Base-by-base conservation (phyloP, 2,888 invertebrate species). In the Petrolisthes manimaculis region DNA sequence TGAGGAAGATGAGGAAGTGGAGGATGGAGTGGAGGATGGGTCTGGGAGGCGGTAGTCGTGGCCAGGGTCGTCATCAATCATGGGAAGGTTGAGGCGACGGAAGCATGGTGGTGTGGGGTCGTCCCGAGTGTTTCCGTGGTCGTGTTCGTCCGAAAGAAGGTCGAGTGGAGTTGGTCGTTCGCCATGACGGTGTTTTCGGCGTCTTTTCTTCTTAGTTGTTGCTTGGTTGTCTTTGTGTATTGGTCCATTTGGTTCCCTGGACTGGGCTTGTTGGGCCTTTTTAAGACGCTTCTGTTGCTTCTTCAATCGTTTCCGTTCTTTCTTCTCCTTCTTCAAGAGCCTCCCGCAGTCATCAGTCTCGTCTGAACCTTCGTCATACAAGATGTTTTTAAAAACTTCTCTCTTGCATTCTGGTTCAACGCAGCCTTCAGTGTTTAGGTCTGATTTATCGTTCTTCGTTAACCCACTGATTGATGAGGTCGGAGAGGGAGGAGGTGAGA, bases 61-160 rank as follows among this genome's bases (percentile, higher is more conserved):
- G 18, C 21, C n/a, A 21, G 71, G 71, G n/a, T 71, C 18, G 71
- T 71, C 71, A 71, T 71, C 71, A 71, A 71, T 71, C 71, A 71
- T 71, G 6, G 71, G 71, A 14, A 71, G 71, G 71, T 71, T 21
- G n/a, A 71, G 71, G 71, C 18, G 71, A 21, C 71, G 71, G 71
- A n/a, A 71, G 61, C 18, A 18, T 12, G 61, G 61, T 18, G 1
- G 61, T 9, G 61, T 12, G 61, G 61, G 61, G 61, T 61, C 61
- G 61, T 61, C 37, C 37, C 37, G 37, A 37, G 37, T 37, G 37
- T 37, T 2, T 2, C 0, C 37, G 37, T 37, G 37, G 37, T 37
- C 37, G 37, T 37, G 37, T 37, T 37, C 1, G 37, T 37, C 37
- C 37, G 37, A 37, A 37, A 37, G 37, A 37, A 12, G 61, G 61